Conservation (phyloP, 2,888 invertebrate species). For the Malthinus seriepunctatus region DNA sequence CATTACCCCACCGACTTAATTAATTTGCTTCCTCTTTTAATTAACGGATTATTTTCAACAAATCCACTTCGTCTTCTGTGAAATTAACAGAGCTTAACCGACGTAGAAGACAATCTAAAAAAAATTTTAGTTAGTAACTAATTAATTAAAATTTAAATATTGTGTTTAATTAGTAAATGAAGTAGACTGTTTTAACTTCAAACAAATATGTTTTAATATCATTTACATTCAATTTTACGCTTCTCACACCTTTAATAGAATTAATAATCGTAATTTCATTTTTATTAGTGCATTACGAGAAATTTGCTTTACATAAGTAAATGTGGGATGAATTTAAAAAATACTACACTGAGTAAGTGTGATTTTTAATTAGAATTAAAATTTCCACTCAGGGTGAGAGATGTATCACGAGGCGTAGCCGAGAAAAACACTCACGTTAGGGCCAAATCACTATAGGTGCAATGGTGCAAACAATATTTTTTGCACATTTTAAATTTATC, state of each 20-base stretch:
- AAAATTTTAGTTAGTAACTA: neutral
- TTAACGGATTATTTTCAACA: neutral
- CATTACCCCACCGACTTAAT: neutral
- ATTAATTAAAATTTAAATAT: neutral
- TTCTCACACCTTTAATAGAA: neutral
- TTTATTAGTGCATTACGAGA: constrained; percentile 6
- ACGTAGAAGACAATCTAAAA: neutral
- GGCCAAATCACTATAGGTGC: too few relatives aligned
- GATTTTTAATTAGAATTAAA: too few relatives aligned
- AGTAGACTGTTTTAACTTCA: too few relatives aligned
- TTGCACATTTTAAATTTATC: too few relatives aligned
- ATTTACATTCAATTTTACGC: neutral
- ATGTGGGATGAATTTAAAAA: neutral
- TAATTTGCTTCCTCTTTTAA: neutral
- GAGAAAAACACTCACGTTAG: too few relatives aligned
- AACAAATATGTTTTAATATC: neutral
- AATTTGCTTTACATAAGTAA: neutral
- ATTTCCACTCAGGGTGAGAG: too few relatives aligned
- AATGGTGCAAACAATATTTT: too few relatives aligned
- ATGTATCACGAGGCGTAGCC: too few relatives aligned
- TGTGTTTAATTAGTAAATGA: neutral
- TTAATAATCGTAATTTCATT: neutral
- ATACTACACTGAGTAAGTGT: too few relatives aligned
- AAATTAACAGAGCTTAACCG: neutral
- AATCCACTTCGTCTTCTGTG: neutral